Percentiles rank a stretch among this genome's conserved stretches.
These are phyloP conservation scores for Biston stratarius DNA, from an alignment of 2,888 invertebrate genomes.

Conservation along the genomic window DNA sequence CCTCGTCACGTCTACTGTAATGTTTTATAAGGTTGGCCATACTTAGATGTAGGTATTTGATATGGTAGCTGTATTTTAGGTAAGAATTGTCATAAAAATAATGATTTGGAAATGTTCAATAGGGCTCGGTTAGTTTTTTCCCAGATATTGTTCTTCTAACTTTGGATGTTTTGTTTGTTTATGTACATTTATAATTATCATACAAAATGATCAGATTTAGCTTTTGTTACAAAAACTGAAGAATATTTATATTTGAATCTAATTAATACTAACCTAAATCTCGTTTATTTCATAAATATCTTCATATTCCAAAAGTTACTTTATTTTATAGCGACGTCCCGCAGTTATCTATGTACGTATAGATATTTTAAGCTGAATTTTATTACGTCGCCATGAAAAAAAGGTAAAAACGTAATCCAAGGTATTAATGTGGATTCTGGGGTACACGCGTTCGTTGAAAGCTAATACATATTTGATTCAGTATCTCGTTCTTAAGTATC, in stretches of 20 bases:
- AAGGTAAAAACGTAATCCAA: slow-evolving; percentile 81
- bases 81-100: no score
- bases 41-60: background rate
- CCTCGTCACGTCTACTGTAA: slow-evolving; percentile 52
- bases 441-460: slow-evolving; percentile 62
- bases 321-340: slow-evolving; percentile 56
- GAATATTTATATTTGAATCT: background rate
- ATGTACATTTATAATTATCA: no score
- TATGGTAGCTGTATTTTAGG: no score
- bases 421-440: slow-evolving; percentile 74
- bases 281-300: slow-evolving; percentile 52
- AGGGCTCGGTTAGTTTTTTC: no score
- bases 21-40: slow-evolving; percentile 66
- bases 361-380: slow-evolving; percentile 84
- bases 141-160: background rate
- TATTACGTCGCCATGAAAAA: slow-evolving; percentile 82
- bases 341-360: slow-evolving; percentile 56
- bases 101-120: no score
- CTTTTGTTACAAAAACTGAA: slow-evolving; percentile 23
- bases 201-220: background rate
- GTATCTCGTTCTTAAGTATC: slow-evolving; percentile 36
- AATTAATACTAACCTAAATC: background rate
- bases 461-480: slow-evolving; percentile 53
- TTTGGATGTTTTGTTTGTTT: background rate
- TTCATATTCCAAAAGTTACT: slow-evolving; percentile 57